These are phyloP conservation scores for Falco columbarius DNA, from an alignment of 2,797 vertebrate species.

Conservation along the genomic window DNA sequence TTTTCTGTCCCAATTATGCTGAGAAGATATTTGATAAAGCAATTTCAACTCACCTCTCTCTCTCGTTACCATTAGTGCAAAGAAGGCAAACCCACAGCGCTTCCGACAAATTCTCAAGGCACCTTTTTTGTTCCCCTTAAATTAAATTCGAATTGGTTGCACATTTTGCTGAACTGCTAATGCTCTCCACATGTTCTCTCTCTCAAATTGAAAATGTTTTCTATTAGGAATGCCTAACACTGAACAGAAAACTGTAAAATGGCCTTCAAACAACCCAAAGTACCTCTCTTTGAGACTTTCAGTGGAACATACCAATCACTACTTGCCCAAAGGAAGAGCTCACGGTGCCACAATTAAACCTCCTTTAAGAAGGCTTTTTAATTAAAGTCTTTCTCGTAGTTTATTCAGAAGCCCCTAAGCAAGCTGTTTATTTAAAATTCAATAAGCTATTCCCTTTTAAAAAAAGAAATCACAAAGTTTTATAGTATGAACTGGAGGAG, in stretches of 20 bases:
- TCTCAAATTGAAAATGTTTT: slow-evolving; percentile 57
- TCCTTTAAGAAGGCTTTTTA: neutral
- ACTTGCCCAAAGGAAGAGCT: neutral
- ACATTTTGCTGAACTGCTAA: slow-evolving; percentile 61
- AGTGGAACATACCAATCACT: neutral
- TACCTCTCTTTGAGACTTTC: neutral
- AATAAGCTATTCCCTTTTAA: neutral
- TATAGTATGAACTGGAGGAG: neutral
- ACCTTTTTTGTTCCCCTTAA: slow-evolving; percentile 63
- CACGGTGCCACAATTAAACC: neutral
- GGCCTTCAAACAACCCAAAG: neutral
- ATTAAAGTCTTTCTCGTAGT: neutral
- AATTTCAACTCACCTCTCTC: slow-evolving; percentile 39
- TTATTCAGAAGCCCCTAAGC: neutral
- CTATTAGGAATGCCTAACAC: slow-evolving; percentile 50
- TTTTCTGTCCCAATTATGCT: slow-evolving; percentile 38
- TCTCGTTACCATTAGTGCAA: slow-evolving; percentile 9
- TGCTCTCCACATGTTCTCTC: slow-evolving; percentile 57
- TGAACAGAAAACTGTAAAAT: slow-evolving; percentile 53
- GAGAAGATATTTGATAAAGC: slow-evolving; percentile 25
- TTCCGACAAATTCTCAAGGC: slow-evolving; percentile 64
- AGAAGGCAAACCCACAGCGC: slow-evolving; percentile 45
- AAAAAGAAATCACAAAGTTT: neutral
- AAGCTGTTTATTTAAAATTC: neutral
- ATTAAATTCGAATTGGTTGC: slow-evolving; percentile 64